phyloP scores from a whole-genome alignment of 2,113 vertebrate species.

The Perca schrenkii region DNA sequence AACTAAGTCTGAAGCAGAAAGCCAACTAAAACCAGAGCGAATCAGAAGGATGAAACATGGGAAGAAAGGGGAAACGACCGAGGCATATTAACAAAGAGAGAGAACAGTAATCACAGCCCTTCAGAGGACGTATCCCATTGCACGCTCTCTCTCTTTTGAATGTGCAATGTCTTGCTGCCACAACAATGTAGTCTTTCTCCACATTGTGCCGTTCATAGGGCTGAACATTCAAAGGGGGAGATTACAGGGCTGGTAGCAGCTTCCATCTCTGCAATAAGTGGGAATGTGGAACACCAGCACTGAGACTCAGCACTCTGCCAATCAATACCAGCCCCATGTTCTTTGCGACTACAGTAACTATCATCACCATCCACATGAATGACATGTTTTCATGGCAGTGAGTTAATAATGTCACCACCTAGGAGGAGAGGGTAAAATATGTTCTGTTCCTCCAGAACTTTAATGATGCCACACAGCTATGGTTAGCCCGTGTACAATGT shows the following conservation, averaged over 20 bases:
- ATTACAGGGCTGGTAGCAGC: constrained; percentile 17
- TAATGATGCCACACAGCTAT: background rate
- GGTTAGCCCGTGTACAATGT: background rate
- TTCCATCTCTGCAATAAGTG: constrained; percentile 17
- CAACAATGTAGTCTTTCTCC: constrained; percentile 3
- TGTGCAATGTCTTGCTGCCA: constrained; percentile 2
- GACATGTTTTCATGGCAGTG: constrained; percentile 44
- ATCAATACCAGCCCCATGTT: constrained; percentile 40
- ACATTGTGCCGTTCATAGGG: background rate
- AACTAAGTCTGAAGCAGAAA: background rate
- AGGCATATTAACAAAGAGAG: constrained; percentile 25
- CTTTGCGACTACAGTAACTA: constrained; percentile 38
- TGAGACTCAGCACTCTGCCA: constrained; percentile 22
- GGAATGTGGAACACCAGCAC: constrained; percentile 20
- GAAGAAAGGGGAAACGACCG: background rate
- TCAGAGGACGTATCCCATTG: constrained; percentile 7
- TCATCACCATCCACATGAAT: constrained; percentile 29
- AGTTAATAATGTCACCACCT: background rate
- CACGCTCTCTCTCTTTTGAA: constrained; percentile 16
- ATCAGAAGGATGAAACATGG: background rate
- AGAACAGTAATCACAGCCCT: constrained; percentile 35
- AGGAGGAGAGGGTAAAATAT: background rate
- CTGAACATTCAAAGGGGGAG: constrained; percentile 20
- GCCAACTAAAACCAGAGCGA: background rate
- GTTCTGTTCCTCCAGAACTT: background rate